Evolutionary conservation across 1,140 invertebrate genomes (phyloP).

Genomic region (Lanistes nyassanus): DNA sequence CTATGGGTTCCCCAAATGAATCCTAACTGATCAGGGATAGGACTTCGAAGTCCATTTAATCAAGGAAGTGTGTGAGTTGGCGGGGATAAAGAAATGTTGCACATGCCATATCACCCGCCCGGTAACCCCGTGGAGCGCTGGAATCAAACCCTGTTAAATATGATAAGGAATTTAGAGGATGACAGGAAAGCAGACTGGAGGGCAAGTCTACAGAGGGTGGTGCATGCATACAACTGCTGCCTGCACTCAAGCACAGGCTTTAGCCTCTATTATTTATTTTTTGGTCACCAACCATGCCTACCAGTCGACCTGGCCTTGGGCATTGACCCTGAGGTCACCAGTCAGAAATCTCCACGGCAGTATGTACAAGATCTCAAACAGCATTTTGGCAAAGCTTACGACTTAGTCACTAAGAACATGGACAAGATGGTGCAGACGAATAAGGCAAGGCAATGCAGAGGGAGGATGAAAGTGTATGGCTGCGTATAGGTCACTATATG

Average conservation of each 20-base stretch:
- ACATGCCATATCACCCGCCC: constrained; percentile 37
- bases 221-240: constrained; percentile 40
- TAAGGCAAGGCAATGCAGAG: no score
- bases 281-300: constrained; percentile 33
- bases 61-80: constrained; percentile 31
- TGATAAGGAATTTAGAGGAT: constrained; percentile 35
- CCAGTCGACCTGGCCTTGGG: constrained; percentile 32
- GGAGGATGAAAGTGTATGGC: no score
- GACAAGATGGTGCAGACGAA: background rate
- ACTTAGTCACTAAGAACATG: background rate
- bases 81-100: constrained; percentile 21
- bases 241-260: constrained; percentile 33
- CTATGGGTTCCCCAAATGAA: constrained; percentile 28
- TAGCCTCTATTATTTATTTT: constrained; percentile 32
- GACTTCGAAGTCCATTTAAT: constrained; percentile 32
- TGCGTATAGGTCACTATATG: no score
- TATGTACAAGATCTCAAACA: background rate
- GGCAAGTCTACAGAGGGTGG: constrained; percentile 23
- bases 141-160: constrained; percentile 31
- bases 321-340: background rate
- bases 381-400: background rate
- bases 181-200: constrained; percentile 38
- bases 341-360: background rate
- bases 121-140: constrained; percentile 29
- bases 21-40: constrained; percentile 29